These are phyloP conservation scores for Parnassius glacialis DNA, from an alignment of 2,888 invertebrate species.

Conservation along the genomic window DNA sequence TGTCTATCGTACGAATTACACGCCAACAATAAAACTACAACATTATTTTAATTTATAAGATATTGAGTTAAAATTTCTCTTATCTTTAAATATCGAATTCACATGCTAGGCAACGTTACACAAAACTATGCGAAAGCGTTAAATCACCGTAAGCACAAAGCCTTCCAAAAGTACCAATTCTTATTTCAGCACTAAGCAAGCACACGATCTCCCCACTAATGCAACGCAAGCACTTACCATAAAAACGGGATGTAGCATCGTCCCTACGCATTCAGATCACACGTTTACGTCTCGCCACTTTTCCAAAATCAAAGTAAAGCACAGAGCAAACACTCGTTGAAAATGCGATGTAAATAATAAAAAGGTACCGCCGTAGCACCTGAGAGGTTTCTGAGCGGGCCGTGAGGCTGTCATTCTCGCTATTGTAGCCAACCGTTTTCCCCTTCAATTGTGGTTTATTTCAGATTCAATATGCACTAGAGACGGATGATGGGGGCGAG, in stretches of 20 bases:
- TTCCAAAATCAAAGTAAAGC: slow-evolving; percentile 77
- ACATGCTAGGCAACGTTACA: slow-evolving; percentile 20
- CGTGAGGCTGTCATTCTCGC: slow-evolving; percentile 62
- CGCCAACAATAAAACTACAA: no score
- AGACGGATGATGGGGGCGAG: slow-evolving; percentile 47
- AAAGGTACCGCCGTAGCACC: slow-evolving; percentile 60
- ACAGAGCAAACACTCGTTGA: slow-evolving; percentile 77
- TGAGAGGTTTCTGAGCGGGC: slow-evolving; percentile 49
- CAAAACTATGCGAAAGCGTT: slow-evolving; percentile 14
- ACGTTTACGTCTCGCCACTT: slow-evolving; percentile 69
- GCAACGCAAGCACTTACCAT: slow-evolving; percentile 60
- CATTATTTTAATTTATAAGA: no score
- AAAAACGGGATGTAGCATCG: slow-evolving; percentile 48
- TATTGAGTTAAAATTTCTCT: no score
- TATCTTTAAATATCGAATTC: no score
- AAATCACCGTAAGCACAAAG: slow-evolving; percentile 23
- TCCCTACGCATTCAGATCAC: slow-evolving; percentile 71
- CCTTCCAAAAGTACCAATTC: slow-evolving; percentile 24
- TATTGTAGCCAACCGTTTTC: slow-evolving; percentile 60
- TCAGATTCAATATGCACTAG: slow-evolving; percentile 78
- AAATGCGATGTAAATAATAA: slow-evolving; percentile 80
- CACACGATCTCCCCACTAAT: slow-evolving; percentile 38
- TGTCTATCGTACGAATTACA: no score
- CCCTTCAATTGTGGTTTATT: slow-evolving; percentile 65
- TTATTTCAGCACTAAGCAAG: slow-evolving; percentile 37